Percentiles rank a stretch among this genome's conserved stretches.
These are phyloP conservation scores for Onthophagus taurus DNA, from an alignment of 1,140 invertebrate species.

Conservation along the genomic window DNA sequence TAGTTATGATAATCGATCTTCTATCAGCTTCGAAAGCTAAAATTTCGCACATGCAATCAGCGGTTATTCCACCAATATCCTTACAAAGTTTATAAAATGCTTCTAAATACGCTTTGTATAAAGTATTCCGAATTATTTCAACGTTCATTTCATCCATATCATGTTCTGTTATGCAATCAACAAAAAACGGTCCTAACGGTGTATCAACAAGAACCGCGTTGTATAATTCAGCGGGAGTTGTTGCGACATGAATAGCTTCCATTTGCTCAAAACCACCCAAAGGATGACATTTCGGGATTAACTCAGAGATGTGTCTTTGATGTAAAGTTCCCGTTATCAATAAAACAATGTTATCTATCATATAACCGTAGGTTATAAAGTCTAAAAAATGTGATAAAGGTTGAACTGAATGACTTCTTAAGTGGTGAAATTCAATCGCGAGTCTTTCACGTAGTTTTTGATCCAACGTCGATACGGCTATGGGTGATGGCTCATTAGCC, in stretches of 20 bases:
- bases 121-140: conserved; percentile 97
- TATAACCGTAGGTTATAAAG: conserved; percentile 99
- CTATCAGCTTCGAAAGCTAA: conserved; percentile 99
- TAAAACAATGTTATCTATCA: conserved; percentile 99
- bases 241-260: conserved; percentile 98
- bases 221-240: conserved; percentile 98
- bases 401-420: conserved; percentile 95
- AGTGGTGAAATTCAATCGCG: conserved; percentile 96
- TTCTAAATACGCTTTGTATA: conserved; percentile 98
- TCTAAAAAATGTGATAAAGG: conserved; percentile 96
- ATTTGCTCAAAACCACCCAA: conserved; percentile 99
- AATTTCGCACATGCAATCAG: conserved; percentile 99
- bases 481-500: conserved; percentile 95
- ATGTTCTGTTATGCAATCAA: conserved; percentile 99
- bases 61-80: conserved; percentile 91
- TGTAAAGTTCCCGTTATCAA: conserved; percentile 98
- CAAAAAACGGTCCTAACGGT: conserved; percentile 96
- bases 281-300: conserved; percentile 98
- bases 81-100: conserved; percentile 98
- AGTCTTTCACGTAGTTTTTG: conserved; percentile 97
- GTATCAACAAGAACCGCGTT: conserved; percentile 99
- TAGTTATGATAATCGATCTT: conserved; percentile 98
- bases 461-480: conserved; percentile 97
- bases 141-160: conserved; percentile 99
- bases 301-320: conserved; percentile 93